A percentile compares a stretch with the other conserved stretches of the same genome.
phyloP scores from a whole-genome alignment of 2,113 vertebrate genomes.

The Sturnira hondurensis region DNA sequence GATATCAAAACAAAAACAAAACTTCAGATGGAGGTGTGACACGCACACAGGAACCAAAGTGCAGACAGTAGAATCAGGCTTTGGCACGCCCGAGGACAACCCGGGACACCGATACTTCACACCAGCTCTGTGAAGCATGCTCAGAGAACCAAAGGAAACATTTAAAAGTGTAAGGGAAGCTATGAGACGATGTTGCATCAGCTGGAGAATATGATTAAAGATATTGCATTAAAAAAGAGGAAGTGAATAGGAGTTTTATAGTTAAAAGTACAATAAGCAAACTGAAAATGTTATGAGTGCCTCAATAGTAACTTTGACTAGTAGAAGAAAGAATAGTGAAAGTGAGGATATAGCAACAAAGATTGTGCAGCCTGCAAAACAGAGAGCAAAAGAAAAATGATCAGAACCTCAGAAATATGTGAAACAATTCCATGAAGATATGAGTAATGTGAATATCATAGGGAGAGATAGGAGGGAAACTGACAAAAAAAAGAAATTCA shows the following conservation, averaged over 20 bases:
- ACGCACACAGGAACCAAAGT: background rate
- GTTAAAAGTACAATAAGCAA: background rate
- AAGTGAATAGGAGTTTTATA: background rate
- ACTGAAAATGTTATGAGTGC: background rate
- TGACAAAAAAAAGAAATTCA: background rate
- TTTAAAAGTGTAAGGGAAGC: background rate
- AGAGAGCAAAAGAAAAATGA: background rate
- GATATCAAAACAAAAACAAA: background rate
- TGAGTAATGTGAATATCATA: background rate
- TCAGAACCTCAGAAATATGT: background rate
- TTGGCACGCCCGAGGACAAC: background rate
- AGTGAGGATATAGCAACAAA: background rate
- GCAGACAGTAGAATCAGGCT: background rate
- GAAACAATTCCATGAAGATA: background rate
- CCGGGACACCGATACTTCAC: background rate
- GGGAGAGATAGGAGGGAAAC: background rate
- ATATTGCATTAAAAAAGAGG: background rate
- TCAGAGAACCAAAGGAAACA: background rate
- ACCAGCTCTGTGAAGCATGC: background rate
- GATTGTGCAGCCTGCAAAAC: background rate
- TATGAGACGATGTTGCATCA: background rate
- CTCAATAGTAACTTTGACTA: background rate
- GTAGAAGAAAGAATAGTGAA: background rate
- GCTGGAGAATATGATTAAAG: background rate
- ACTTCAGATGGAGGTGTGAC: background rate